These are phyloP conservation scores for Pediacus dermestoides DNA, from an alignment of 2,888 invertebrate genomes.

Conservation along the genomic window DNA sequence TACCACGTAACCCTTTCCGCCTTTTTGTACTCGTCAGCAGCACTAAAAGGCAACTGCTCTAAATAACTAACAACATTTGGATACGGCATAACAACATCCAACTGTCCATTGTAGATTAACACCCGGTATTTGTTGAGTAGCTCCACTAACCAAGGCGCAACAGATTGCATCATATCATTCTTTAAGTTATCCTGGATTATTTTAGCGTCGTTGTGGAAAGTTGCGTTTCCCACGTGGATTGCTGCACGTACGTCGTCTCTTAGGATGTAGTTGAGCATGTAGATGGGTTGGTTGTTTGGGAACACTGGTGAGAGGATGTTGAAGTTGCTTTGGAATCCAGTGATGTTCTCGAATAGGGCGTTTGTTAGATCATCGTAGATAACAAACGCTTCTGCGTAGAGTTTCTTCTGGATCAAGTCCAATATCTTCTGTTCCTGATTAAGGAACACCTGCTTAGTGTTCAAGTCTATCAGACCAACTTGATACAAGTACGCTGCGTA, in stretches of 20 bases:
- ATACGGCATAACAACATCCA: not conserved
- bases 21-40: not conserved
- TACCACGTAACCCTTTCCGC: not conserved
- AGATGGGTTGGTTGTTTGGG: not conserved
- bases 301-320: not conserved
- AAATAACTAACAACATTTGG: not conserved
- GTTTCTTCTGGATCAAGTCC: not conserved
- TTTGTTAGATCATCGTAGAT: not conserved
- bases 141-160: not conserved
- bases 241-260: conserved; percentile 1
- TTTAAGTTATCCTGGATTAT: not conserved
- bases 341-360: conserved; percentile 1
- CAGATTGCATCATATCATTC: conserved; percentile 3
- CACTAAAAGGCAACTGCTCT: not conserved
- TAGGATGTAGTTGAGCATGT: not conserved
- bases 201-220: not conserved
- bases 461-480: conserved; percentile 66
- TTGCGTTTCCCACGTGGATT: not conserved
- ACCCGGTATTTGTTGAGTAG: not conserved
- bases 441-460: conserved; percentile 59
- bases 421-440: conserved; percentile 56
- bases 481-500: conserved; percentile 80
- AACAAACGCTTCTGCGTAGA: not conserved
- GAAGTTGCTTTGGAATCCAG: not conserved
- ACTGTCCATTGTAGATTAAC: conserved; percentile 2